phyloP scores from a whole-genome alignment of 2,113 vertebrate genomes.

The Chaetura pelagica region DNA sequence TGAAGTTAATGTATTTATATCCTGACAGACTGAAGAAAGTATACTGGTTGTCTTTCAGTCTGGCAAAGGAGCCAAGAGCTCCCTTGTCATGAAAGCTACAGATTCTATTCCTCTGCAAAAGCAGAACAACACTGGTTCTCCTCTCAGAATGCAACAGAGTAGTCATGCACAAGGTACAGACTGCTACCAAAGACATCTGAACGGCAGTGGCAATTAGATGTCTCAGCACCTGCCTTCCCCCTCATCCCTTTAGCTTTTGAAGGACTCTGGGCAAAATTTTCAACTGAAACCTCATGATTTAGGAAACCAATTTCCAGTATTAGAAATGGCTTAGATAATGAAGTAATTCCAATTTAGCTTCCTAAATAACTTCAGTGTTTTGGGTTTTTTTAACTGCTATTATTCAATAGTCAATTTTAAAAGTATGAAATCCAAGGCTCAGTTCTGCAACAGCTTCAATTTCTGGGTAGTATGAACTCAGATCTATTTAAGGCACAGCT shows the following conservation, averaged over 20 bases:
- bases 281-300: not conserved
- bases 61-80: not conserved
- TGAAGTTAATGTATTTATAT: not conserved
- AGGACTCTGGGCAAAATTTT: not conserved
- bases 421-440: not conserved
- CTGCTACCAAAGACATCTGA: not conserved
- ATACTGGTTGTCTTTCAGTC: not conserved
- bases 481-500: not conserved
- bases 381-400: not conserved
- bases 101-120: not conserved
- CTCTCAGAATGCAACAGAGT: not conserved
- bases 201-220: not conserved
- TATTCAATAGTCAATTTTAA: not conserved
- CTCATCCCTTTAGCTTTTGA: not conserved
- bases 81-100: not conserved
- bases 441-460: not conserved
- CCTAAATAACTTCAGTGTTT: not conserved
- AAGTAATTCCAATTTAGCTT: not conserved
- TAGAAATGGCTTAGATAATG: not conserved
- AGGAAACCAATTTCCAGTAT: not conserved
- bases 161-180: not conserved
- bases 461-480: not conserved
- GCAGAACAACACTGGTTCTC: not conserved
- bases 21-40: not conserved
- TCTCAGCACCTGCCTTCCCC: not conserved